phyloP scores from a whole-genome alignment of 2,888 invertebrate species.

The Anthophora plumipes region DNA sequence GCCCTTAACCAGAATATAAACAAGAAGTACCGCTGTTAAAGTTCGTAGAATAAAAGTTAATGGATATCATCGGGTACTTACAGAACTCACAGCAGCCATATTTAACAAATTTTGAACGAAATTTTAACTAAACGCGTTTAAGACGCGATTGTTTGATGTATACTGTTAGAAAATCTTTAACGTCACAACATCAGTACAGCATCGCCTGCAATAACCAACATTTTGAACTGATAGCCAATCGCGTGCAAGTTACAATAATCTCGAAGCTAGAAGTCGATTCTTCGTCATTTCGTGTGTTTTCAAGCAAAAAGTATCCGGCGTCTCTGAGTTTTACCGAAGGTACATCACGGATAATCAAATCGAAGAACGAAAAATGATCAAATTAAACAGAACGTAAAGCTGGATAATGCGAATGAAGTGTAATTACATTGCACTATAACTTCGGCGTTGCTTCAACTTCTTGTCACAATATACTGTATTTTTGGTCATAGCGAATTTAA shows the following conservation, averaged over 20 bases:
- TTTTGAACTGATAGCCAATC: slow-evolving; percentile 82
- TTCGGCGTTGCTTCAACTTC: slow-evolving; percentile 17
- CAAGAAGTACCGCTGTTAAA: slow-evolving; percentile 56
- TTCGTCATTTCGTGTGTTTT: slow-evolving; percentile 66
- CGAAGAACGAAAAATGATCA: slow-evolving; percentile 30
- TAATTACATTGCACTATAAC: slow-evolving; percentile 9
- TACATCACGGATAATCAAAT: slow-evolving; percentile 26
- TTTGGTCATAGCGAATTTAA: slow-evolving; percentile 43
- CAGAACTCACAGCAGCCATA: slow-evolving; percentile 80
- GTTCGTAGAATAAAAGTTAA: slow-evolving; percentile 27
- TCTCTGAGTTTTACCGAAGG: slow-evolving; percentile 32
- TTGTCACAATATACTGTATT: slow-evolving; percentile 14
- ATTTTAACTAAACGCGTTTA: slow-evolving; percentile 57
- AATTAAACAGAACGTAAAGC: not conserved
- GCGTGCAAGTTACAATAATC: slow-evolving; percentile 71
- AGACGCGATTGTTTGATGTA: slow-evolving; percentile 53
- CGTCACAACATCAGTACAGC: slow-evolving; percentile 80
- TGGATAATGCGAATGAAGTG: slow-evolving; percentile 29
- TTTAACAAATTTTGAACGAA: slow-evolving; percentile 52
- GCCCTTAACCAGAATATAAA: slow-evolving; percentile 64
- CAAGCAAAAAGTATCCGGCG: slow-evolving; percentile 58
- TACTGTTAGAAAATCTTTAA: slow-evolving; percentile 78
- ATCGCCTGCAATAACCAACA: slow-evolving; percentile 82
- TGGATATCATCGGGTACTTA: slow-evolving; percentile 66
- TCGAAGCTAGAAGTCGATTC: slow-evolving; percentile 75